These are phyloP conservation scores for Theretra japonica DNA, from an alignment of 2,888 invertebrate genomes.

Conservation along the genomic window DNA sequence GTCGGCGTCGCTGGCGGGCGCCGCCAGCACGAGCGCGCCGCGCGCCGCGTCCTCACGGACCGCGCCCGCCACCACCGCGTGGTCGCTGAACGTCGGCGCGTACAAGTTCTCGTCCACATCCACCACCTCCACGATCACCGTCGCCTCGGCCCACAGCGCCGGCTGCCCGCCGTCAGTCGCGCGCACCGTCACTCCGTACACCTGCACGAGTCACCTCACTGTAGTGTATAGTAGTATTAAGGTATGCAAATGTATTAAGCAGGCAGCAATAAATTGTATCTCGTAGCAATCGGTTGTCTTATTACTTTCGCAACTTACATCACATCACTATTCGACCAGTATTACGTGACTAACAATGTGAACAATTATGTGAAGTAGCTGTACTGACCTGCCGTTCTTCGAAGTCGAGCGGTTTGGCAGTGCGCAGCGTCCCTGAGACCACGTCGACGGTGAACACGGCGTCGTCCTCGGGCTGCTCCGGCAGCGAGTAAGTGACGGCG, in stretches of 20 bases:
- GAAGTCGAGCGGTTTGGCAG: constrained; percentile 92
- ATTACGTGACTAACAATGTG: too few species aligned
- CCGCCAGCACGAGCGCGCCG: constrained; percentile 90
- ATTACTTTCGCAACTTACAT: too few species aligned
- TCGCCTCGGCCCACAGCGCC: constrained; percentile 90
- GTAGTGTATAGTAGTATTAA: too few species aligned
- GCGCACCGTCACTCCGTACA: constrained; percentile 93
- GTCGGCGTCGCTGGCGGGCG: constrained; percentile 92
- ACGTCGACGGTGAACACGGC: constrained; percentile 92
- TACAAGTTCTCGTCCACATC: constrained; percentile 97
- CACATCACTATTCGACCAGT: not conserved
- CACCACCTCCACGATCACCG: constrained; percentile 93
- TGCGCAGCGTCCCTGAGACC: constrained; percentile 93
- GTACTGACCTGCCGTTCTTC: constrained; percentile 89
- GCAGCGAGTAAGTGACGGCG: constrained; percentile 90
- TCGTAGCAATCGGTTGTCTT: too few species aligned
- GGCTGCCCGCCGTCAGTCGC: constrained; percentile 95
- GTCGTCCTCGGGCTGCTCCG: constrained; percentile 86
- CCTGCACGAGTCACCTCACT: constrained; percentile 62
- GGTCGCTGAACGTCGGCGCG: constrained; percentile 92
- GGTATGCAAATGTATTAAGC: too few species aligned
- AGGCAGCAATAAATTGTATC: too few species aligned
- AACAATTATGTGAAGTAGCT: not conserved
- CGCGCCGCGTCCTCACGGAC: constrained; percentile 93
- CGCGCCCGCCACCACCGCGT: constrained; percentile 87